Evolutionary conservation across 2,113 vertebrate species (phyloP).

Genomic region (Eulemur rufifrons): DNA sequence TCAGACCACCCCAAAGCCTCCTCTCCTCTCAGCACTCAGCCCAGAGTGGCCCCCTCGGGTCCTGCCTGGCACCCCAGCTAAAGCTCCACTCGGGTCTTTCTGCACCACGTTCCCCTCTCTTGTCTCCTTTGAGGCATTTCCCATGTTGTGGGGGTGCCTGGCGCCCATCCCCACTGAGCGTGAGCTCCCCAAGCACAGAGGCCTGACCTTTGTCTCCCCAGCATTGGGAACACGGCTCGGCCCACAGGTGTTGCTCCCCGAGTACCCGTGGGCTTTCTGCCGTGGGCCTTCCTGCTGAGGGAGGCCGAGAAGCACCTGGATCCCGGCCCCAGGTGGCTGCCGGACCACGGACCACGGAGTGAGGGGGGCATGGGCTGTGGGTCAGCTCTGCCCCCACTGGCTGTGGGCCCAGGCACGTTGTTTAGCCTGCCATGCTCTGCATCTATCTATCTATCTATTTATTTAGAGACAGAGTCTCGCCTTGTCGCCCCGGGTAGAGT

Average conservation of each 20-base stretch:
- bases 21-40: too few species aligned
- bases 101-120: too few species aligned
- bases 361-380: neutral
- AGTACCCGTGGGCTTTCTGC: neutral
- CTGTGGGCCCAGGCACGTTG: neutral
- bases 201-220: neutral
- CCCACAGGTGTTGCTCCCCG: accelerated
- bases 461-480: too few species aligned
- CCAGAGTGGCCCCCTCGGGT: neutral
- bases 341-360: neutral
- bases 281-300: too few species aligned
- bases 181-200: neutral
- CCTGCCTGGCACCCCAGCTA: neutral
- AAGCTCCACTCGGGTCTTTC: neutral
- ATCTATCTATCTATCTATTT: neutral
- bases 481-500: too few species aligned
- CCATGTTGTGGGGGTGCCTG: neutral
- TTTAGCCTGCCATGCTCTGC: too few species aligned
- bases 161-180: neutral
- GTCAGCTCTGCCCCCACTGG: neutral
- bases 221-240: neutral
- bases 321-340: too few species aligned
- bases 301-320: neutral
- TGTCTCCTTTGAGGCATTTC: neutral
- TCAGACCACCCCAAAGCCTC: neutral